Conservation (phyloP, 2,797 vertebrate species). For the Syngnathus rostellatus region DNA sequence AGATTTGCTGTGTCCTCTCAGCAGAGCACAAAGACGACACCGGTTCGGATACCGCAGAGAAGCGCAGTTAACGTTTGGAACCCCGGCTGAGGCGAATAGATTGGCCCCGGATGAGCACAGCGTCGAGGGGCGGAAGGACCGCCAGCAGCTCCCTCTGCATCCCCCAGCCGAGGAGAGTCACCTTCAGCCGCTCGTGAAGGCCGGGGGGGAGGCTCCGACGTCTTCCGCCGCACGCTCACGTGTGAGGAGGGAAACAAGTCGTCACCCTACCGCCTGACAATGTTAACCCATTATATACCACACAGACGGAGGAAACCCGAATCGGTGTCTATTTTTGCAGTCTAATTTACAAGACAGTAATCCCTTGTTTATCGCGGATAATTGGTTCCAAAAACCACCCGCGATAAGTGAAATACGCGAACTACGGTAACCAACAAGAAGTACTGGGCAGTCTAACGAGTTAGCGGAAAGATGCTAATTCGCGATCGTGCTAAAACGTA, state of each 20-base stretch:
- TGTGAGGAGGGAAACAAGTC: conserved; percentile 22
- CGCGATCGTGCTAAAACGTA: no score
- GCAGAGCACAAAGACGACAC: not conserved
- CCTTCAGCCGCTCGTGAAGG: conserved; percentile 71
- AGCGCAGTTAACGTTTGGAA: not conserved
- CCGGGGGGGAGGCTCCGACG: conserved; percentile 40
- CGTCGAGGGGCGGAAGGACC: conserved; percentile 25
- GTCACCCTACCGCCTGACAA: conserved; percentile 13
- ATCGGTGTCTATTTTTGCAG: not conserved
- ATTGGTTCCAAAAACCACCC: no score
- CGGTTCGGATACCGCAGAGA: not conserved
- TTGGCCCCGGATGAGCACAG: conserved; percentile 22
- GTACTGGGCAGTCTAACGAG: no score
- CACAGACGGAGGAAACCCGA: not conserved
- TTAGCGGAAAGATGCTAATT: no score
- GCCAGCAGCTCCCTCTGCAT: conserved; percentile 62
- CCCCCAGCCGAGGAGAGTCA: conserved; percentile 62
- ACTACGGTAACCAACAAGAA: no score
- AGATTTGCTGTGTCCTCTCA: conserved; percentile 18
- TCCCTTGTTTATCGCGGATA: no score
- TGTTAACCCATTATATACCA: conserved; percentile 35
- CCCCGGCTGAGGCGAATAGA: conserved; percentile 24
- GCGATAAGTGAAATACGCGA: no score
- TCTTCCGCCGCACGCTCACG: conserved; percentile 44
- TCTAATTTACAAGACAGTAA: no score